Base-by-base conservation (phyloP, 2,888 invertebrate species). In the Brachylomia viminalis region DNA sequence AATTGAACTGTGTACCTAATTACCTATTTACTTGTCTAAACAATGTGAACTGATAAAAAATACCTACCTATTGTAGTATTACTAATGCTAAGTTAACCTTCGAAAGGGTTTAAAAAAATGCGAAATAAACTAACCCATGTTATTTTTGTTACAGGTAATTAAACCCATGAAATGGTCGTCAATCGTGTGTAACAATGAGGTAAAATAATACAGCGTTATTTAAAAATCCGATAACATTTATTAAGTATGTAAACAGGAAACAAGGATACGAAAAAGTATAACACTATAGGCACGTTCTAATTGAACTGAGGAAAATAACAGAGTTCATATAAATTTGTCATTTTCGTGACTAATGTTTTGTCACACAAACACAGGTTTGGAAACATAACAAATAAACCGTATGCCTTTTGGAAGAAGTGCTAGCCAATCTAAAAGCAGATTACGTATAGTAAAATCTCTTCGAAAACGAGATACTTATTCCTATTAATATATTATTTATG, bases 81-180 rank as follows among this genome's bases (percentile, higher is more conserved):
- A 23, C 20, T 59, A 7, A 52, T 59, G 7, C 23, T n/a, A 23
- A 66, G 13, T n/a, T 59, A 20, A 23, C 11, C 27, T 45, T 59
- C 42, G 20, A 15, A 13, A 30, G 0, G 23, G 15, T 27, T 15
- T 17, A 52, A 27, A 45, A 54, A 64, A 52, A 45, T 38, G 4
- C 5, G 13, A 58, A 59, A 47, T 59, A 61, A 59, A 30, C 66
- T 83, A 73, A 83, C 54, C 5, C 11, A 45, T 81, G 13, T 8
- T 52, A 42, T 81, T 81, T 69, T 83, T 83, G 83, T 83, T 83
- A 45, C 88, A 87, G 88, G 88, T 87, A 87, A n/a, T n/a, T 75
- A 79, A 73, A 69, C 15, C 64, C 71, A 74, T 70, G 30, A 72
- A 59, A 73, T 72, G 56, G 64, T 65, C 54, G 54, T 52, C 62